Percentiles rank a stretch among this genome's conserved stretches.
phyloP scores from a whole-genome alignment of 2,113 vertebrate genomes.

The Amazona vittata region DNA sequence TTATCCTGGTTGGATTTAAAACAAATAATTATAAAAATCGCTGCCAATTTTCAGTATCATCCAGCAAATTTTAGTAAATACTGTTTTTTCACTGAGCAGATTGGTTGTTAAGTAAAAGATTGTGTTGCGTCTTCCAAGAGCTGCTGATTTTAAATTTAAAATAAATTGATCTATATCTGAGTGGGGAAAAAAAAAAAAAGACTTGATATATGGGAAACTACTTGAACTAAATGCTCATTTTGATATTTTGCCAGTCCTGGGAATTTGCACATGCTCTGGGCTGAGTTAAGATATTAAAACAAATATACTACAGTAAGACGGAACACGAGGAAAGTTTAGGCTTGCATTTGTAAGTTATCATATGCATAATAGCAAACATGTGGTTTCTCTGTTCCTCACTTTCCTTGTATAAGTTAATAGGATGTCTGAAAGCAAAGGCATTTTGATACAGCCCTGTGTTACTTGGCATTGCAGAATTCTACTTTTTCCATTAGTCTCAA shows the following conservation, averaged over 20 bases:
- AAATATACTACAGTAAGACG: slow-evolving; percentile 28
- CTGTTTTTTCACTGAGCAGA: slow-evolving; percentile 28
- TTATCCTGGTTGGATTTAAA: slow-evolving; percentile 4
- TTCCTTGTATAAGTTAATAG: slow-evolving; percentile 61
- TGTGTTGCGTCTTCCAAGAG: slow-evolving; percentile 42
- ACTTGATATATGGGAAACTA: slow-evolving; percentile 6
- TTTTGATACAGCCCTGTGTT: slow-evolving; percentile 64
- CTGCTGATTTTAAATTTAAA: slow-evolving; percentile 53
- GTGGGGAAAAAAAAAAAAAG: neutral
- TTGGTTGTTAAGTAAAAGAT: slow-evolving; percentile 45
- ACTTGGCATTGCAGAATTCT: slow-evolving; percentile 66
- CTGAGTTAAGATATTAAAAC: slow-evolving; percentile 40
- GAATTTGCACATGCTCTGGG: slow-evolving; percentile 39
- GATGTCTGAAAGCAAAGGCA: slow-evolving; percentile 64
- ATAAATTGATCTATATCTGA: slow-evolving; percentile 50
- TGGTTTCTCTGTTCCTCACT: slow-evolving; percentile 56
- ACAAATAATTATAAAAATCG: slow-evolving; percentile 5
- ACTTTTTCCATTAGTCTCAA: slow-evolving; percentile 74
- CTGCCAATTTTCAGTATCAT: slow-evolving; percentile 13
- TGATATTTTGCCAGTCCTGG: slow-evolving; percentile 50
- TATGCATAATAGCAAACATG: slow-evolving; percentile 57
- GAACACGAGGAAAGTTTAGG: neutral
- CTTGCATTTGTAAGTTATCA: slow-evolving; percentile 52
- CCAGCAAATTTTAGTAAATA: slow-evolving; percentile 7
- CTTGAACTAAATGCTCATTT: slow-evolving; percentile 68